Conservation (phyloP, 2,113 vertebrate genomes). For the Chaenogobius annularis region DNA sequence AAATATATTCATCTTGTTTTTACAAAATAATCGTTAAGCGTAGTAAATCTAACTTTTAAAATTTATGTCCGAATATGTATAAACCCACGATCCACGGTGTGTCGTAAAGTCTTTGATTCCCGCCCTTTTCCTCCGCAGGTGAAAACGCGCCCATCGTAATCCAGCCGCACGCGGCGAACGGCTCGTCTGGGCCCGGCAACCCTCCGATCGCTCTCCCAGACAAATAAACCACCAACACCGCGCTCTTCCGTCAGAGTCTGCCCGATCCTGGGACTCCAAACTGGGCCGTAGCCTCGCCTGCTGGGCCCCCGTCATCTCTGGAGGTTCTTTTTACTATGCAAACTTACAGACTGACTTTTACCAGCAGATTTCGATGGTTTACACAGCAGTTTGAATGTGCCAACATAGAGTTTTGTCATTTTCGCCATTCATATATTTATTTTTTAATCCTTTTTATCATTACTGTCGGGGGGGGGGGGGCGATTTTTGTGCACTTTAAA, state of each 20-base stretch:
- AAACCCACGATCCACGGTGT: too few species aligned
- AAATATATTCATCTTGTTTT: too few species aligned
- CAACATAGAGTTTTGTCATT: conserved; percentile 16
- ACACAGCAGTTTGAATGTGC: conserved; percentile 18
- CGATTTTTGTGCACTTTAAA: conserved; percentile 53
- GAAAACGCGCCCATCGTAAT: conserved; percentile 49
- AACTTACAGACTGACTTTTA: not conserved
- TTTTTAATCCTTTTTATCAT: conserved; percentile 9
- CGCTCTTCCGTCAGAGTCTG: not conserved
- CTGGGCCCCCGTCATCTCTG: not conserved
- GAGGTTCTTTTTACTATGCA: conserved; percentile 5
- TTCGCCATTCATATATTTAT: conserved; percentile 36
- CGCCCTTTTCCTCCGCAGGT: conserved; percentile 38
- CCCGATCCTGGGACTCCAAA: not conserved
- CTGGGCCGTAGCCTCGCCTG: not conserved
- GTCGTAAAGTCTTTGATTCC: too few species aligned
- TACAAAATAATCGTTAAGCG: too few species aligned
- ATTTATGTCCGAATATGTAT: too few species aligned
- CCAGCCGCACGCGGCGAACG: conserved; percentile 42
- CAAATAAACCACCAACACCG: not conserved
- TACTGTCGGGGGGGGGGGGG: not conserved
- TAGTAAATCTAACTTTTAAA: too few species aligned
- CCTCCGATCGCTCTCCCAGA: not conserved
- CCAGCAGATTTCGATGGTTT: conserved; percentile 21
- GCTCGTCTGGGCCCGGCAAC: not conserved